Evolutionary conservation across 2,797 vertebrate genomes (phyloP).

Genomic region (Tenualosa thibaudeaui): DNA sequence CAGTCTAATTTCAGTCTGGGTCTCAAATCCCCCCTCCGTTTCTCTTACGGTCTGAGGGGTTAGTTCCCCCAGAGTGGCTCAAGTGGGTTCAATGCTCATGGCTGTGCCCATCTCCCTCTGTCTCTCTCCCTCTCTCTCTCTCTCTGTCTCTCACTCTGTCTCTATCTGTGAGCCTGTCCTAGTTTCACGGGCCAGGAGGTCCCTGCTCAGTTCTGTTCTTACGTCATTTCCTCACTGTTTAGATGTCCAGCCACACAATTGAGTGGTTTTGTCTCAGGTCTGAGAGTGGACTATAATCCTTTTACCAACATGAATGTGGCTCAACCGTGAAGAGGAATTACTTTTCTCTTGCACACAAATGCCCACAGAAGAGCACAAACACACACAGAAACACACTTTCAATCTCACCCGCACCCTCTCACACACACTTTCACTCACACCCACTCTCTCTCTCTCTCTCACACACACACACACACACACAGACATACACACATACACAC

Average conservation of each 20-base stretch:
- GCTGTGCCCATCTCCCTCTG: background rate
- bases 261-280: constrained; percentile 71
- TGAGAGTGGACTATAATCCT: constrained; percentile 83
- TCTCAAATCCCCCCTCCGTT: constrained; percentile 29
- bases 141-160: constrained; percentile 30
- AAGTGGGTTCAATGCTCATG: constrained; percentile 33
- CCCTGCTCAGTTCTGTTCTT: constrained; percentile 51
- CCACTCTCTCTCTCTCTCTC: background rate
- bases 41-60: background rate
- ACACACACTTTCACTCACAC: background rate
- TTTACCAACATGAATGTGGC: constrained; percentile 75
- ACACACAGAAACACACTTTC: background rate
- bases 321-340: constrained; percentile 73
- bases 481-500: background rate
- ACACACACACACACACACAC: background rate
- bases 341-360: background rate
- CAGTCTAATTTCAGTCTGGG: constrained; percentile 41
- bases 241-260: constrained; percentile 63
- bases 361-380: constrained; percentile 54
- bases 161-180: constrained; percentile 47
- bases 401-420: background rate
- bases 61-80: background rate
- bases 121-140: background rate
- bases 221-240: constrained; percentile 63
- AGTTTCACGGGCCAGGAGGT: constrained; percentile 57